These are phyloP conservation scores for Hydrophis major DNA, from an alignment of 2,797 vertebrate genomes.

Conservation along the genomic window DNA sequence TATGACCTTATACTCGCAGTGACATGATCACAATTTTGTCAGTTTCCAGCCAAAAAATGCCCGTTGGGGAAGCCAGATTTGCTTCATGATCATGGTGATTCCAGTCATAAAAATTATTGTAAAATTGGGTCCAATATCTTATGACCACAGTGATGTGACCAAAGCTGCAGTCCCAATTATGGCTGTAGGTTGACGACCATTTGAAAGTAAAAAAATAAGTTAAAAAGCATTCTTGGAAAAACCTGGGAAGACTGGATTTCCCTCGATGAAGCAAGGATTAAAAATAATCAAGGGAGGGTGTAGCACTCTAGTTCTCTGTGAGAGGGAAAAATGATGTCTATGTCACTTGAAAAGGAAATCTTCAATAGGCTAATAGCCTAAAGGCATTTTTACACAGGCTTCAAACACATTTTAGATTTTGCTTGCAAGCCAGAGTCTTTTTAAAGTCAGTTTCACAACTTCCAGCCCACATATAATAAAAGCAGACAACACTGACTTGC, in stretches of 20 bases:
- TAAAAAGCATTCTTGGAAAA: not conserved
- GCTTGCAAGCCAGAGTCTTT: slow-evolving; percentile 25
- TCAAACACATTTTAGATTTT: slow-evolving; percentile 20
- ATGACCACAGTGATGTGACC: not conserved
- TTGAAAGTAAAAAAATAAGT: not conserved
- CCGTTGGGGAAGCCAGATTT: not conserved
- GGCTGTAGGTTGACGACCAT: not conserved
- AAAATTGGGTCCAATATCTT: not conserved
- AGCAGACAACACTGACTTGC: not conserved
- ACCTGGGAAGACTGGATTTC: not conserved
- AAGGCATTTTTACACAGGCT: slow-evolving; percentile 11
- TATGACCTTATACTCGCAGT: not conserved
- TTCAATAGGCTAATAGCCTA: slow-evolving; percentile 3
- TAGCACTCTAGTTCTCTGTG: not conserved
- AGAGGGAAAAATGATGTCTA: not conserved
- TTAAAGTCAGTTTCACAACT: slow-evolving; percentile 5
- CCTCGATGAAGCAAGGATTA: not conserved
- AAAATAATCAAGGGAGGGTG: not conserved
- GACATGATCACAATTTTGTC: not conserved
- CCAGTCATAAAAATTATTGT: not conserved
- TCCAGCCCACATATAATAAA: not conserved
- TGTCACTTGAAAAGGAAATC: slow-evolving; percentile 2
- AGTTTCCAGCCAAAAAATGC: not conserved
- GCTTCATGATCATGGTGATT: not conserved
- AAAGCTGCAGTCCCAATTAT: not conserved